phyloP scores from a whole-genome alignment of 1,140 invertebrate genomes.

The Heterodera schachtii region DNA sequence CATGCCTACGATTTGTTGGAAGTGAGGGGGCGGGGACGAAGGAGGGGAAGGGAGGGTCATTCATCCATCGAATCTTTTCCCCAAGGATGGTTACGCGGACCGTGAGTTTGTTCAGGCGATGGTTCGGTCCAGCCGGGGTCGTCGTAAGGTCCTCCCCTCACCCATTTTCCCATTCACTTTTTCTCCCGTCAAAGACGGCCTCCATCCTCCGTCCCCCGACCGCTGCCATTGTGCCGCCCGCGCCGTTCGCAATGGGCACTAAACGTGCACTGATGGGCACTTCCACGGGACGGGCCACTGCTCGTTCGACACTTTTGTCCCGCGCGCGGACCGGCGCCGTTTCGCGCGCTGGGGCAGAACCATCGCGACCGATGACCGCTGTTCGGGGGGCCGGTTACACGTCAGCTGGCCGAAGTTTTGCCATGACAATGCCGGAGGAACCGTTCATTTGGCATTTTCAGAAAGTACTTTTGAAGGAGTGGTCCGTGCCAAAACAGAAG shows the following conservation, averaged over 20 bases:
- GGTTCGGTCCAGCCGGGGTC: constrained; percentile 54
- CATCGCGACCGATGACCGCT: constrained; percentile 85
- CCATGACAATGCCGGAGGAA: no score
- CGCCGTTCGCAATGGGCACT: constrained; percentile 21
- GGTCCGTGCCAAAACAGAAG: constrained; percentile 65
- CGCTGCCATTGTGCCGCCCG: constrained; percentile 3
- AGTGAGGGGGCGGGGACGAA: background rate
- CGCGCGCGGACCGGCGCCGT: constrained; percentile 24
- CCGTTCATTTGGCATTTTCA: constrained; percentile 43
- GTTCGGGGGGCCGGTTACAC: constrained; percentile 92
- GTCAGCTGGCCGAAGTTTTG: constrained; percentile 71
- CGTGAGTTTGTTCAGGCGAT: constrained; percentile 58
- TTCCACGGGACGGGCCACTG: background rate
- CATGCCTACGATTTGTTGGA: constrained; percentile 58
- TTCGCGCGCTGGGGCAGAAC: constrained; percentile 40
- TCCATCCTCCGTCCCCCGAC: background rate
- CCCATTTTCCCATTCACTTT: constrained; percentile 1
- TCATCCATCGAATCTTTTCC: background rate
- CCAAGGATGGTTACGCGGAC: constrained; percentile 60
- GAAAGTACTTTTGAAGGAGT: constrained; percentile 78
- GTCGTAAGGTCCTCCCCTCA: constrained; percentile 56
- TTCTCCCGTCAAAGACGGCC: background rate
- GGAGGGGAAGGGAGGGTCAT: no score
- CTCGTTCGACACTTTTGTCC: constrained; percentile 1
- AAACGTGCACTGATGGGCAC: background rate